A percentile compares a stretch with the other conserved stretches of the same genome.
These are phyloP conservation scores for Ecdyonurus torrentis DNA, from an alignment of 2,888 invertebrate genomes.

Conservation along the genomic window DNA sequence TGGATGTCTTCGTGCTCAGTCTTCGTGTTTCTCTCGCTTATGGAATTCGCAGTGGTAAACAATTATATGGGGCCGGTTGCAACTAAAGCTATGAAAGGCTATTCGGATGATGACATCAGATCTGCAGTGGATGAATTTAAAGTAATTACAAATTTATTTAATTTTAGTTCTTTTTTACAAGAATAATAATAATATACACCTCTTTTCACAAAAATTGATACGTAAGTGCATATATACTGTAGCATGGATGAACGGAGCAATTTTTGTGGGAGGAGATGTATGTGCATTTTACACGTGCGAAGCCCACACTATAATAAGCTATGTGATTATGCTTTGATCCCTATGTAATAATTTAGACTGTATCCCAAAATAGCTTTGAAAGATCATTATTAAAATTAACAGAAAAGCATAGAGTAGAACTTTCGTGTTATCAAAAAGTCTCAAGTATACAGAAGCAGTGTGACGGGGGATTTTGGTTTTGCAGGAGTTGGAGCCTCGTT, in stretches of 20 bases:
- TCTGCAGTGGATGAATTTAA: slow-evolving; percentile 58
- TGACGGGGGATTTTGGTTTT: slow-evolving; percentile 16
- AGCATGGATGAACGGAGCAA: too few species aligned
- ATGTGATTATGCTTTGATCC: too few species aligned
- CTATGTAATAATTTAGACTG: too few species aligned
- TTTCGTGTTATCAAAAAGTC: neutral
- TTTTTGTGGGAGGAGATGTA: too few species aligned
- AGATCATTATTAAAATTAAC: too few species aligned
- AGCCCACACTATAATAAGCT: too few species aligned
- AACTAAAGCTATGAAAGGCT: slow-evolving; percentile 79
- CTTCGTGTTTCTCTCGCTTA: slow-evolving; percentile 76
- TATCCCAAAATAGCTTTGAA: too few species aligned
- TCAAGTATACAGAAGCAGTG: neutral
- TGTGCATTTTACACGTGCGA: too few species aligned
- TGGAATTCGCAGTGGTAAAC: slow-evolving; percentile 82
- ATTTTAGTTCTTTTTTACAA: too few species aligned
- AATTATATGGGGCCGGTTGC: slow-evolving; percentile 77
- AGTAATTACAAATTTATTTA: slow-evolving; percentile 27
- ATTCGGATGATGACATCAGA: slow-evolving; percentile 66
- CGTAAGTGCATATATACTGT: too few species aligned
- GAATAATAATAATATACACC: too few species aligned
- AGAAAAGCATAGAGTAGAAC: neutral
- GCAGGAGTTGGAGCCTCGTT: slow-evolving; percentile 34
- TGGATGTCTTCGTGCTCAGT: slow-evolving; percentile 89
- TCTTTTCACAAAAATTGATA: too few species aligned